A percentile compares a stretch with the other conserved stretches of the same genome.
These are phyloP conservation scores for Oasisia sp. DNA, from an alignment of 2,888 invertebrate species.

Conservation along the genomic window DNA sequence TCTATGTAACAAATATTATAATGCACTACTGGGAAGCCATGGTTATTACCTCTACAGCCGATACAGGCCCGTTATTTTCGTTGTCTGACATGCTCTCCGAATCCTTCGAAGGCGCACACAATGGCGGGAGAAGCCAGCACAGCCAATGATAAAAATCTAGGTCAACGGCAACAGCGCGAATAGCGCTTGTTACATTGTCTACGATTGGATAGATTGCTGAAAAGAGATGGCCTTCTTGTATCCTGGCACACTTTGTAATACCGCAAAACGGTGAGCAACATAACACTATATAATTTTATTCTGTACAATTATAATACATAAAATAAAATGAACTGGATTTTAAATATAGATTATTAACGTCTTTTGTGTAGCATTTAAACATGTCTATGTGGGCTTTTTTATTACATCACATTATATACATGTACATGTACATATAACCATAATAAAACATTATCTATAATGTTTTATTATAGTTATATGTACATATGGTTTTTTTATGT, in stretches of 20 bases:
- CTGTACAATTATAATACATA: too few species aligned
- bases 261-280: too few species aligned
- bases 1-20: background rate
- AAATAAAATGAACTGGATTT: too few species aligned
- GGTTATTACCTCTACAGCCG: constrained; percentile 13
- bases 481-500: too few species aligned
- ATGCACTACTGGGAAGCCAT: background rate
- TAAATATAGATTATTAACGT: too few species aligned
- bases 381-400: too few species aligned
- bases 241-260: background rate
- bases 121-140: background rate
- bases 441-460: too few species aligned
- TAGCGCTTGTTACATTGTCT: background rate
- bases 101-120: background rate
- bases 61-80: background rate
- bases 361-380: too few species aligned
- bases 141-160: constrained; percentile 17
- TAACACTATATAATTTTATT: too few species aligned
- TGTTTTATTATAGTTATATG: too few species aligned
- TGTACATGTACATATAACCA: too few species aligned
- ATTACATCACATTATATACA: too few species aligned
- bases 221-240: constrained; percentile 5
- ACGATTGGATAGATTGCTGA: background rate
- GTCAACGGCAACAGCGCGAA: background rate
- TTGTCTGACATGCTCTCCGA: background rate